Base-by-base conservation (phyloP, 2,797 vertebrate genomes). In the Crocidura indochinensis region DNA sequence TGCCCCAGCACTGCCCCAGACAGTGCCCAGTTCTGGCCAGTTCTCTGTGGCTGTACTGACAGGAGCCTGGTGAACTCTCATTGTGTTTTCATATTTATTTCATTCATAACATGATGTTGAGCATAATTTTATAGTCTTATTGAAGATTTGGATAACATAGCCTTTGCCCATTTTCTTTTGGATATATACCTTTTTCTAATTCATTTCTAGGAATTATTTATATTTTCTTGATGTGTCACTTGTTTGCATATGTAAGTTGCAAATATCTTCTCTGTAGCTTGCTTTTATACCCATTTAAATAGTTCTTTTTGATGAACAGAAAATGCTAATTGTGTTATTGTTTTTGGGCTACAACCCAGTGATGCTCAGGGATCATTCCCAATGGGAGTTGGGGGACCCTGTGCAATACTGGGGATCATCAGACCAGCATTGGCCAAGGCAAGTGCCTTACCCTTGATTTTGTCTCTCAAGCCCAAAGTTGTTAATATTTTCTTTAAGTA, bases 401-500 rank as follows among this genome's bases (percentile, higher is more conserved):
- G 38, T 38, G 38, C 38, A 38, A 38, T 38, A 38, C 38, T 38
- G 38, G 38, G 38, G 38, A 38, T 38, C 38, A 38, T 38, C 38
- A 38, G 38, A 38, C 38, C 38, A 38, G 38, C 38, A 38, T 38
- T 38, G 38, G 38, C 38, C 38, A 38, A 38, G 38, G 38, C 38
- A 38, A 38, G 38, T 38, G 38, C 38, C 38, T 38, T 38, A 38
- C 38, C 38, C 38, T 38, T 38, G 38, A 38, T 38, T 38, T 5
- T 38, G 38, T 38, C 38, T 38, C 38, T 38, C 38, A 38, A 38
- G 38, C 38, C 38, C 91, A 73, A 85, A 56, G 29, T 64, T 91
- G 9, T 31, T 84, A 62, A 79, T 83, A 38, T 38, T 82, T 91
- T 86, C 85, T 67, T 81, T 69, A 77, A 76, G 27, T 74, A 27